Base-by-base conservation (phyloP, 2,888 invertebrate species). In the Frankliniella intonsa region DNA sequence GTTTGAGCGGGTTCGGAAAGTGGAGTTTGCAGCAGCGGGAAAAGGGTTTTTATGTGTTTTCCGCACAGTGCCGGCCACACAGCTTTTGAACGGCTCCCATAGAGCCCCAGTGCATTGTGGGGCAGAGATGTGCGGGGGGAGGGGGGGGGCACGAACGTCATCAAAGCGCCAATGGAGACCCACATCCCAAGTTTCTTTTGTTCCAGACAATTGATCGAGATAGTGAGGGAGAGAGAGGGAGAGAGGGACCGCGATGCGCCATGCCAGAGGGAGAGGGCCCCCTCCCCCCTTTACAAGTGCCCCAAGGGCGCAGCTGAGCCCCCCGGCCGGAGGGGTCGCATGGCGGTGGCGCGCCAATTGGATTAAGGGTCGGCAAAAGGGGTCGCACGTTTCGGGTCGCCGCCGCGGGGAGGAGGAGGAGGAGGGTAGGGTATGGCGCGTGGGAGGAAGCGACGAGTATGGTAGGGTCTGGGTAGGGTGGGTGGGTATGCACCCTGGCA, bases 201-300 rank as follows among this genome's bases (percentile, higher is more conserved):
- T 76, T 76, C 69, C 69, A 76, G 69, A 76, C 69, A 76, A 76
- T 76, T 76, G 69, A 76, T 76, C 69, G 69, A 76, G 69, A 76
- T 76, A 76, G 69, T 12, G 8, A 1, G 25, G 25, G 38, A 5
- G 38, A 5, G 38, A 5, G 38, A 5, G 38, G 38, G 38, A 62
- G 0, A 12, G n/a, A 62, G n/a, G 62, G 62, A 17, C 62, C 19
- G 62, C 19, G 17, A 62, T n/a, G 62, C 62, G 69, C 69, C n/a
- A 12, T 11, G 51, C 8, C 65, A 17, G 22, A 25, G 25, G 69
- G 9, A 22, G 69, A 8, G 69, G 69, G 69, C 69, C 12, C 69
- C 69, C 69, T 8, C 8, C 8, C 22, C 69, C 25, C 69, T 76
- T 22, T 8, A 76, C 22, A 25, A 25, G 22, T 25, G 8, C 69